Conservation (phyloP, 1,140 invertebrate genomes). For the Argopecten irradians region DNA sequence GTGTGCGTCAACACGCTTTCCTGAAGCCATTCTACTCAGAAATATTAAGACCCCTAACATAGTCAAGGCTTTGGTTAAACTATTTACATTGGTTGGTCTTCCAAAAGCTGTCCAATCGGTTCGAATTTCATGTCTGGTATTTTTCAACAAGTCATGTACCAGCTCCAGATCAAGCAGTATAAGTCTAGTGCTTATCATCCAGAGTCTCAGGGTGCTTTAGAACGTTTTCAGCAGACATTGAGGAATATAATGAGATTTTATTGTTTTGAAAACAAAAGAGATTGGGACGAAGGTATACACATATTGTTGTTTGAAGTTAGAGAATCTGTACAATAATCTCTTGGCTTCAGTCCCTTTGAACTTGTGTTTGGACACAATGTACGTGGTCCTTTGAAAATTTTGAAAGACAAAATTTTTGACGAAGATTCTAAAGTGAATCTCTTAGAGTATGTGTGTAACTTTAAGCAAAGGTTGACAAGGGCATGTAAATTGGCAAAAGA, state of each 20-base stretch:
- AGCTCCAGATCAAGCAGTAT: slow-evolving; percentile 38
- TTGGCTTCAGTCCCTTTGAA: slow-evolving; percentile 46
- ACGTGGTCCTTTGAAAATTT: too few relatives aligned
- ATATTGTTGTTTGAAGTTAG: slow-evolving; percentile 49
- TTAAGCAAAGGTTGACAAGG: slow-evolving; percentile 27
- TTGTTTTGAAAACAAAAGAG: slow-evolving; percentile 44
- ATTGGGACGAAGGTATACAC: slow-evolving; percentile 46
- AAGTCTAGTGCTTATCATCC: slow-evolving; percentile 46
- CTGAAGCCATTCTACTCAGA: background rate
- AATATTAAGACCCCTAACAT: slow-evolving; percentile 32
- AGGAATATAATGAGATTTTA: slow-evolving; percentile 38
- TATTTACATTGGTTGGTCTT: slow-evolving; percentile 42
- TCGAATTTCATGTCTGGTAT: slow-evolving; percentile 50
- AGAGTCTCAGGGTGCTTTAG: too few relatives aligned
- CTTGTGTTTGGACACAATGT: too few relatives aligned
- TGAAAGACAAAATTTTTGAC: too few relatives aligned
- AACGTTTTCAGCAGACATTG: slow-evolving; percentile 41
- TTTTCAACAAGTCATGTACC: slow-evolving; percentile 43
- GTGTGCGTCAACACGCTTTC: too few relatives aligned
- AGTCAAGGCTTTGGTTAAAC: slow-evolving; percentile 30
- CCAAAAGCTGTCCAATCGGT: slow-evolving; percentile 46
- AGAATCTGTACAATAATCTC: slow-evolving; percentile 49
- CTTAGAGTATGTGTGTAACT: slow-evolving; percentile 31
- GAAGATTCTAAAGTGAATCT: too few relatives aligned
- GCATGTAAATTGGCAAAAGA: slow-evolving; percentile 35